phyloP scores from a whole-genome alignment of 2,113 vertebrate species.

The Dunckerocampus dactyliophorus region DNA sequence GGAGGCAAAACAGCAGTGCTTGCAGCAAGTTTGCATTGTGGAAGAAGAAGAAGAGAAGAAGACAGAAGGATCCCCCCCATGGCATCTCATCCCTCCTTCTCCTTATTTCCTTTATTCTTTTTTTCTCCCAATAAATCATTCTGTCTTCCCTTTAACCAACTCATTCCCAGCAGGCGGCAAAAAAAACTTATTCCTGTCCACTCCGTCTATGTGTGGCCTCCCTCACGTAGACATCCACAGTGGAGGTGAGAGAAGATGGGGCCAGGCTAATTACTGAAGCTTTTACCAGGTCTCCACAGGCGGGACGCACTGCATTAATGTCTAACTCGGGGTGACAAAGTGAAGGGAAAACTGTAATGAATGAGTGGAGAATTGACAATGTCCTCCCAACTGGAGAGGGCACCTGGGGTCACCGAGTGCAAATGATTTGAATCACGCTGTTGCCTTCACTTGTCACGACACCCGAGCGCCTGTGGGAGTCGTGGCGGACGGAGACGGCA shows the following conservation, averaged over 20 bases:
- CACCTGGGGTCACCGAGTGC: conserved; percentile 1
- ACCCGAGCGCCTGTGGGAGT: conserved; percentile 3
- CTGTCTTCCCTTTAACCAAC: conserved; percentile 79
- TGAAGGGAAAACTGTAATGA: conserved; percentile 1
- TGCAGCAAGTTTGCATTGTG: conserved; percentile 34
- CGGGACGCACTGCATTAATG: conserved; percentile 11
- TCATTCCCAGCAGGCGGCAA: conserved; percentile 76
- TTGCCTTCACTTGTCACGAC: conserved; percentile 3
- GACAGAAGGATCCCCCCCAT: conserved; percentile 74
- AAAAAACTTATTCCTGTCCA: conserved; percentile 59
- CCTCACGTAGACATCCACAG: not conserved
- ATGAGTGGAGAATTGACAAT: conserved; percentile 6
- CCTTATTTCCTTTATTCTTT: conserved; percentile 61
- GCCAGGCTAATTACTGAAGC: conserved; percentile 32
- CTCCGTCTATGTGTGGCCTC: conserved; percentile 39
- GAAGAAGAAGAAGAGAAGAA: conserved; percentile 42
- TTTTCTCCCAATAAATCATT: conserved; percentile 80
- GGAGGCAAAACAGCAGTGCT: conserved; percentile 40
- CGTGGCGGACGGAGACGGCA: not conserved
- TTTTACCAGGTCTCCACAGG: conserved; percentile 25
- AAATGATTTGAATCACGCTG: conserved; percentile 1
- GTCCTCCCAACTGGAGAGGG: not conserved
- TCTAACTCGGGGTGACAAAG: conserved; percentile 3
- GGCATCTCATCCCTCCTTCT: conserved; percentile 68
- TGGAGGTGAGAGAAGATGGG: conserved; percentile 24